Conservation (phyloP, 2,888 invertebrate genomes). For the Hypselothyrea guttata region DNA sequence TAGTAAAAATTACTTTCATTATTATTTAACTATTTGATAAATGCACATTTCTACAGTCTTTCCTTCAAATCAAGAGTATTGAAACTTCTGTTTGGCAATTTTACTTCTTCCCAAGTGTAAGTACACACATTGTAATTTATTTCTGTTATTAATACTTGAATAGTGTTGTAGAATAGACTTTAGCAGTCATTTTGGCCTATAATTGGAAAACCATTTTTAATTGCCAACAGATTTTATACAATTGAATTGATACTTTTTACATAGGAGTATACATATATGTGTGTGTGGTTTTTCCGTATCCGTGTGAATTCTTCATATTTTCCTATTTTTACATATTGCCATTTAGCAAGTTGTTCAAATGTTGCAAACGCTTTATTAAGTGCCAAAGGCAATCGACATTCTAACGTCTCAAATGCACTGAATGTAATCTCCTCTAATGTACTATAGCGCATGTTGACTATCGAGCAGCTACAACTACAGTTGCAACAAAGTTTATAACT, state of each 20-base stretch:
- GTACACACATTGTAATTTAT: too few relatives aligned
- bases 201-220: slow-evolving; percentile 61
- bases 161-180: background rate
- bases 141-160: background rate
- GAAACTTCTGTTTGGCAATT: slow-evolving; percentile 8
- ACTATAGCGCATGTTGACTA: background rate
- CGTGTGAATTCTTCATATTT: slow-evolving; percentile 14
- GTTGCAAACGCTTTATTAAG: slow-evolving; percentile 62
- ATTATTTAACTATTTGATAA: too few relatives aligned
- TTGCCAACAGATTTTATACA: slow-evolving; percentile 65
- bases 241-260: slow-evolving; percentile 19
- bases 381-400: slow-evolving; percentile 39
- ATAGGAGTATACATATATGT: too few relatives aligned
- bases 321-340: slow-evolving; percentile 53
- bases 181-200: slow-evolving; percentile 25
- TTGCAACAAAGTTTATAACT: slow-evolving; percentile 28
- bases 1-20: too few relatives aligned
- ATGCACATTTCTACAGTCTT: too few relatives aligned
- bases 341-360: slow-evolving; percentile 39
- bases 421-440: slow-evolving; percentile 2
- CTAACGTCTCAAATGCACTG: slow-evolving; percentile 16
- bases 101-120: too few relatives aligned
- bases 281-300: background rate
- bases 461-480: background rate
- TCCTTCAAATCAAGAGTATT: too few relatives aligned